Conservation (phyloP, 37 sponge, comb jelly and placozoan species). For the Aplysina aerophoba region DNA sequence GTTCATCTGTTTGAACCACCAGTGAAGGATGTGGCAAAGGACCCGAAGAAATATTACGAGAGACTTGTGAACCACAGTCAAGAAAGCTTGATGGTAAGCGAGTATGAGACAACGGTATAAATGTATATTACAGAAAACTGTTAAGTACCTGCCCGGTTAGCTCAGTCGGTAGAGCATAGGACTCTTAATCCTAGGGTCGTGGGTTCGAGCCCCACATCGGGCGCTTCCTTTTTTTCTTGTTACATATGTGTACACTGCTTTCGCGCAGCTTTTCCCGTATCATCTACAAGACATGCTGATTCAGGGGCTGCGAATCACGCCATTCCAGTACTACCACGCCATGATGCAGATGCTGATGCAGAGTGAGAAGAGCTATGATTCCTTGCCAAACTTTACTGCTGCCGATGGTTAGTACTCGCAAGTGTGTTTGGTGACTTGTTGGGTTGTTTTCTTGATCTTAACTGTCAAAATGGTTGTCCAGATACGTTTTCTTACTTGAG, state of each 20-base stretch:
- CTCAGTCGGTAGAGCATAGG: slow-evolving; percentile 96
- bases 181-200: slow-evolving; percentile 95
- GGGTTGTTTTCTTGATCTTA: too few relatives aligned
- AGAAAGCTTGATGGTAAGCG: slow-evolving; percentile 83
- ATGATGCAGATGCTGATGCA: slow-evolving; percentile 85
- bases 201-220: slow-evolving; percentile 99
- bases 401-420: slow-evolving; percentile 87
- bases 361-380: slow-evolving; percentile 95
- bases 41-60: slow-evolving; percentile 93
- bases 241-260: not conserved
- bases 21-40: slow-evolving; percentile 86
- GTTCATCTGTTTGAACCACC: not conserved
- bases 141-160: slow-evolving; percentile 76
- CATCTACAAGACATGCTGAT: slow-evolving; percentile 94
- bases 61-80: slow-evolving; percentile 75
- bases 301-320: slow-evolving; percentile 85
- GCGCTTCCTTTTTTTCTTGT: slow-evolving; percentile 66
- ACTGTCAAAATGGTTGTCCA: too few relatives aligned
- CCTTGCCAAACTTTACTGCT: slow-evolving; percentile 99
- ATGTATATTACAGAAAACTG: not conserved
- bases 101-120: not conserved
- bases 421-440: too few relatives aligned
- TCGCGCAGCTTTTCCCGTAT: slow-evolving; percentile 89
- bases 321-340: slow-evolving; percentile 88
- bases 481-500: too few relatives aligned